These are phyloP conservation scores for Mellivora capensis DNA, from an alignment of 2,113 vertebrate species.

Conservation along the genomic window DNA sequence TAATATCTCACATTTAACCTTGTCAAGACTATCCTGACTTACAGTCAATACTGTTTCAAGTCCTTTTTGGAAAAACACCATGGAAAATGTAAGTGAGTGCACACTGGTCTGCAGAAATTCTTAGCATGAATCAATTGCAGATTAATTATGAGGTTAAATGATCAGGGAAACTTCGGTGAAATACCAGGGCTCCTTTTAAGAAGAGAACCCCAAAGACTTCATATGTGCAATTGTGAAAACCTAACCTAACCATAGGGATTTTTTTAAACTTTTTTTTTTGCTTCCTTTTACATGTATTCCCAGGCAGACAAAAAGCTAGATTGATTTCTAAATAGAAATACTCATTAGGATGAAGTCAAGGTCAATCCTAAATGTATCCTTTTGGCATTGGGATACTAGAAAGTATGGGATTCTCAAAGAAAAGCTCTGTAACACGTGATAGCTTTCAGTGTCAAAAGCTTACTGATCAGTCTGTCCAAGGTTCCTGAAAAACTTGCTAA, in stretches of 20 bases:
- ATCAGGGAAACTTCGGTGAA: background rate
- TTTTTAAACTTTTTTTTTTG: background rate
- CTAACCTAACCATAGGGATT: background rate
- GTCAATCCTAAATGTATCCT: background rate
- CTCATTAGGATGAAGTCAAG: background rate
- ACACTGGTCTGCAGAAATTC: constrained; percentile 20
- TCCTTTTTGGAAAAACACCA: background rate
- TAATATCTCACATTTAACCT: constrained; percentile 5
- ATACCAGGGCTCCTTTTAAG: constrained; percentile 7
- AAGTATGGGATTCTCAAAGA: background rate
- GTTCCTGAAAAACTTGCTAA: constrained; percentile 1
- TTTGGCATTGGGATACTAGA: background rate
- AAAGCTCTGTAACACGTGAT: background rate
- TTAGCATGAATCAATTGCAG: constrained; percentile 6
- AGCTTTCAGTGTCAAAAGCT: background rate
- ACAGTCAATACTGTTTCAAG: background rate
- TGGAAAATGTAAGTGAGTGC: background rate
- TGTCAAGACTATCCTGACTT: background rate
- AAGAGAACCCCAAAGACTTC: background rate
- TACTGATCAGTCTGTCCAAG: background rate
- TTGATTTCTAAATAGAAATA: background rate
- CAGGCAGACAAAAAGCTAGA: constrained; percentile 9
- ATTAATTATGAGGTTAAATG: constrained; percentile 18
- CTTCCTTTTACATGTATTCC: constrained; percentile 11
- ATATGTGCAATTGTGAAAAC: background rate